Evolutionary conservation across 2,888 invertebrate species (phyloP).

Genomic region (Acleris laterana): DNA sequence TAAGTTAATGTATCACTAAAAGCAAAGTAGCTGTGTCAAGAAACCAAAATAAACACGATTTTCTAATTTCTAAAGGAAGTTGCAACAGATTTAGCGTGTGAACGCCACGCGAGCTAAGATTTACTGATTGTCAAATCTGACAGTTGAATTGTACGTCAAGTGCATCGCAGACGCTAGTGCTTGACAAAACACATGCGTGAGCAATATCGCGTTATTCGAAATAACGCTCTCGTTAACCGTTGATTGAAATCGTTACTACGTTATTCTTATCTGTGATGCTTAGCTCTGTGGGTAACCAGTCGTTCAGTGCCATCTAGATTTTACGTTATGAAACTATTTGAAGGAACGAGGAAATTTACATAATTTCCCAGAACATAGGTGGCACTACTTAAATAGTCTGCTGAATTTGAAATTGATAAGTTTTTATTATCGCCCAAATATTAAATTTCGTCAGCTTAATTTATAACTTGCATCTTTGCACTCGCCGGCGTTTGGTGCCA

Average conservation of each 20-base stretch:
- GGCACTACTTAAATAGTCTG: too few species aligned
- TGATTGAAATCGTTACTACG: neutral
- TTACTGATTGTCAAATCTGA: constrained; percentile 16
- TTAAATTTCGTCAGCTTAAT: too few species aligned
- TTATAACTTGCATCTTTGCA: too few species aligned
- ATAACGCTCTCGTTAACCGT: neutral
- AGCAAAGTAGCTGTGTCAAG: constrained; percentile 40
- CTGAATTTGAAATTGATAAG: too few species aligned
- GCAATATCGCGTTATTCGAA: neutral
- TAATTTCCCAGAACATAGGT: too few species aligned
- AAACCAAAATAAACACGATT: constrained; percentile 33
- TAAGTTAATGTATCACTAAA: constrained; percentile 39
- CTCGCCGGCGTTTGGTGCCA: too few species aligned
- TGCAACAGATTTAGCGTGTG: constrained; percentile 16
- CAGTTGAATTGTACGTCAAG: neutral
- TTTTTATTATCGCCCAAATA: too few species aligned
- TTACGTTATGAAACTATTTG: too few species aligned
- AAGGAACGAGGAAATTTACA: too few species aligned
- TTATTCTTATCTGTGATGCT: too few species aligned
- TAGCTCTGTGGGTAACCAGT: too few species aligned
- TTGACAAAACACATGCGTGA: neutral
- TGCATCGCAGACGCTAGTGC: constrained; percentile 13
- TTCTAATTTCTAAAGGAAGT: constrained; percentile 38
- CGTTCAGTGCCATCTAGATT: too few species aligned
- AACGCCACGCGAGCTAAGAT: constrained; percentile 23